Evolutionary conservation across 2,797 vertebrate species (phyloP), one percentile per base, ranked within the genome.

Genomic region (Chiloscyllium punctatum): DNA sequence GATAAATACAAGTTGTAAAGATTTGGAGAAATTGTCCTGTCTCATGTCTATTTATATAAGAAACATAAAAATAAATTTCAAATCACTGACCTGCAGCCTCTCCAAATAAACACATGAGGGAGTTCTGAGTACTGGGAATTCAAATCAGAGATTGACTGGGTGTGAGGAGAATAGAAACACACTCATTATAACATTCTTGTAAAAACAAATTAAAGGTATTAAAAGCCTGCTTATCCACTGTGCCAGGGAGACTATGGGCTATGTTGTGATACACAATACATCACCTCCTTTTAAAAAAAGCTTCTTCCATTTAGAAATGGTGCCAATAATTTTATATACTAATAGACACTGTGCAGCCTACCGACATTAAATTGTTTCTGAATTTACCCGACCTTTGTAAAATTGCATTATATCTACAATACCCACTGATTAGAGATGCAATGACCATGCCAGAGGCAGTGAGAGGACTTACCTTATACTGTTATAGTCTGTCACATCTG

Each of bases 131-230:
- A n/a, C 57, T 91, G 88, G 57, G 57, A 91, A 91, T 91, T 66
- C 30, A 88, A 88, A 51, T 57, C 57, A 7, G 88, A n/a, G 57
- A 66, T 84, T 84, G 57, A 66, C n/a, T 33, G 16, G 33, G 16
- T 68, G 33, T 91, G 88, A 37, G 88, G 33, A 91, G 33, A 91
- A 66, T 91, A 62, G 33, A 91, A 91, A 91, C 91, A 62, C 57
- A 91, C 33, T 91, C 88, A 68, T 91, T 91, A 66, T 66, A 91
- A 7, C 88, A 91, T 3, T 33, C 6, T 62, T 37, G 57, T 91
- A 16, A 66, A 91, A 91, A 21, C 88, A 91, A n/a, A 91, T n/a
- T n/a, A 37, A 91, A 84, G 1, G 33, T 33, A 91, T 33, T 66
- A 21, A 91, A 91, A 91, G 33, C 88, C 16, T 18, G 18, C 33